Base-by-base conservation (phyloP, 2,797 vertebrate species). In the Etheostoma nigrum region DNA sequence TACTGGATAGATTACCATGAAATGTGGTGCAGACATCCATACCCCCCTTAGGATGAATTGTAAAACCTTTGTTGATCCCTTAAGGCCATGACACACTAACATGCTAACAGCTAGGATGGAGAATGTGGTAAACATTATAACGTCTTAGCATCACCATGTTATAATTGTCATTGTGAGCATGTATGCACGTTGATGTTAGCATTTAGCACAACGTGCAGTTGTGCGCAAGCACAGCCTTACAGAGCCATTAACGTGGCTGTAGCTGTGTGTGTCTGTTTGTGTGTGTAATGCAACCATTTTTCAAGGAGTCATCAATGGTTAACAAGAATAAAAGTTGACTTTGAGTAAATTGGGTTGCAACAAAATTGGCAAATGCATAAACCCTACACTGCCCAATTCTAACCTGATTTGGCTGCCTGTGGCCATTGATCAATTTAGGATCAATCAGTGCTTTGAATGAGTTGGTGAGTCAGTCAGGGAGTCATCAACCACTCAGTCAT, bases 401-500 rank as follows among this genome's bases (percentile, higher is more conserved):
- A 45, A 8, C 33, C 36, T n/a, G 42, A 54, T 40, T 21, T 18
- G 36, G 36, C 10, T 4, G 48, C 30, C 36, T 65, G 45, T 2
- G 25, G 40, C 40, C 2, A 10, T 2, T 14, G 49, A 72, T 72
- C 72, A 42, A 10, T 52, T n/a, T 4, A 30, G 33, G 25, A 62
- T 40, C 30, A 60, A 44, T 33, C 51, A 55, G 23, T 42, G 40
- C 48, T 13, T 11, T 74, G 54, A 48, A 21, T 33, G 21, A 55
- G 49, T 44, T 7, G 18, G 33, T 60, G 53, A 82, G 19, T 65
- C n/a, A 53, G 30, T 74, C 47, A 72, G 48, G 16, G 44, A 58
- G 53, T 74, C 80, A 77, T 79, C 67, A 72, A 7, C 40, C 62
- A 9, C 6, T 51, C n/a, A 74, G n/a, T 55, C 71, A 55, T 2